phyloP scores from a whole-genome alignment of 2,113 vertebrate genomes.

The Passer montanus region DNA sequence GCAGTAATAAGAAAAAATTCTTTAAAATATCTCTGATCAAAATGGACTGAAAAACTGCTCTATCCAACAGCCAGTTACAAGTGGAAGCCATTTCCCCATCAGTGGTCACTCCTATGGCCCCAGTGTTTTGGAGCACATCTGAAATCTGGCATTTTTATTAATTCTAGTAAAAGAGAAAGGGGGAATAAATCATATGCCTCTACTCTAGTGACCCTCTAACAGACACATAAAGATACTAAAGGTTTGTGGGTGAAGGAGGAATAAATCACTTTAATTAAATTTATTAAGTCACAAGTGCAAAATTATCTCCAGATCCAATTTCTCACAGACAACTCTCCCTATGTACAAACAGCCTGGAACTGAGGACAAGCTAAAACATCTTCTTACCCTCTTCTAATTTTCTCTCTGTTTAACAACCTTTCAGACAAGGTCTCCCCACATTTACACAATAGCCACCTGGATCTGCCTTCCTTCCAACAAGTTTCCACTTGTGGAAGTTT shows the following conservation, averaged over 20 bases:
- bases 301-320: not conserved
- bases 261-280: constrained; percentile 13
- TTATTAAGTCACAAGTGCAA: not conserved
- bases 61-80: not conserved
- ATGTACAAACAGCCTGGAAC: not conserved
- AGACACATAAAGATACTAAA: not conserved
- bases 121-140: not conserved
- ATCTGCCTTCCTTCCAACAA: constrained; percentile 28
- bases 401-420: constrained; percentile 14
- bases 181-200: not conserved
- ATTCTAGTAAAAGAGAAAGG: not conserved
- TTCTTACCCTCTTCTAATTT: constrained; percentile 24
- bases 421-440: constrained; percentile 23
- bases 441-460: constrained; percentile 46
- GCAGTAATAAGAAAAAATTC: not conserved
- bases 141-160: not conserved
- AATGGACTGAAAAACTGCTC: not conserved
- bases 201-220: not conserved
- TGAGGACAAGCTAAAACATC: constrained; percentile 41
- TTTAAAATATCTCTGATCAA: not conserved
- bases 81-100: not conserved
- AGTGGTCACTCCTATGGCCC: not conserved
- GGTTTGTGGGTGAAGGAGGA: not conserved
- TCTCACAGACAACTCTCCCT: not conserved
- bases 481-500: constrained; percentile 44